A percentile compares a stretch with the other conserved stretches of the same genome.
Conservation (phyloP, 1,140 invertebrate species). For the Aphelinus certus region DNA sequence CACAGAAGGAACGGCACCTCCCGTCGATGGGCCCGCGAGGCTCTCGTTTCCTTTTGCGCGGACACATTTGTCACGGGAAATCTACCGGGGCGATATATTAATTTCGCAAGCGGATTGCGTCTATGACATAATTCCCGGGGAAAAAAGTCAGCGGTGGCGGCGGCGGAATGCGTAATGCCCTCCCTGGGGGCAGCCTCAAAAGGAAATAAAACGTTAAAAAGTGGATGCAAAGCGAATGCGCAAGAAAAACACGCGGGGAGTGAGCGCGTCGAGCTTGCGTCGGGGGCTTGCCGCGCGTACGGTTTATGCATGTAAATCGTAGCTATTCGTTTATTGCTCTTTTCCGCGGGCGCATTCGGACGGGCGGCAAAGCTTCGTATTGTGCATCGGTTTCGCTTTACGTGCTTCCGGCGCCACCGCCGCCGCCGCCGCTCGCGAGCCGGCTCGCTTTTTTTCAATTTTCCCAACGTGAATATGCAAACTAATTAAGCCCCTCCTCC, state of each 20-base stretch:
- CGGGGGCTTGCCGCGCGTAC: conserved; percentile 39
- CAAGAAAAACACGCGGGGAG: conserved; percentile 8
- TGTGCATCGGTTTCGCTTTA: conserved; percentile 45
- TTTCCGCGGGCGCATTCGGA: conserved; percentile 25
- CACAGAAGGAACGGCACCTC: too few relatives aligned
- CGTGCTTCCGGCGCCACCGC: conserved; percentile 14
- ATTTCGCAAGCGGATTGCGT: not conserved
- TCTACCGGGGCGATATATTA: too few relatives aligned
- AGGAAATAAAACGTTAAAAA: conserved; percentile 24
- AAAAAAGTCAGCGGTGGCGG: conserved; percentile 26
- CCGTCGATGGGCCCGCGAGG: too few relatives aligned
- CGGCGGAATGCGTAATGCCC: not conserved
- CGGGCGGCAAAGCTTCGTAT: not conserved
- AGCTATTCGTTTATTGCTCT: conserved; percentile 56
- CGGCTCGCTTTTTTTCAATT: conserved; percentile 40
- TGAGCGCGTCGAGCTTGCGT: not conserved
- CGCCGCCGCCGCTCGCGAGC: not conserved
- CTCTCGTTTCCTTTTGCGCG: too few relatives aligned
- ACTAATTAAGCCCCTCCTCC: conserved; percentile 10
- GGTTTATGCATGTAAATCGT: conserved; percentile 58
- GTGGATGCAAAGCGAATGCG: conserved; percentile 19
- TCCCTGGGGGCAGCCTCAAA: not conserved
- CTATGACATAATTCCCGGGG: conserved; percentile 32
- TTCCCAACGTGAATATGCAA: conserved; percentile 1
- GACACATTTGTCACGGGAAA: too few relatives aligned